These are phyloP conservation scores for Prunella fulvescens DNA, from an alignment of 2,113 vertebrate genomes.

Conservation along the genomic window DNA sequence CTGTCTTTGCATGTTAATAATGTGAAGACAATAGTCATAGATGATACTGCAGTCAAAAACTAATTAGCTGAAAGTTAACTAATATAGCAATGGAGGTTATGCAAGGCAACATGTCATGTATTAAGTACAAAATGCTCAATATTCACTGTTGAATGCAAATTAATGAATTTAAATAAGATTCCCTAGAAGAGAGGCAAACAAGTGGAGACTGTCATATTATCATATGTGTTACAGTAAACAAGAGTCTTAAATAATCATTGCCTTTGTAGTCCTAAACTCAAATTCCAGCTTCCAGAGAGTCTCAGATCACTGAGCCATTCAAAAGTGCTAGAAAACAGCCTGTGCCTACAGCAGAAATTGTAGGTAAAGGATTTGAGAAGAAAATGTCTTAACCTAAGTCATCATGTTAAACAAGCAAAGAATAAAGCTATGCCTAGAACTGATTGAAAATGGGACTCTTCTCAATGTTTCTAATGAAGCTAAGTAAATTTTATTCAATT, in stretches of 20 bases:
- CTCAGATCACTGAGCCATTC: not conserved
- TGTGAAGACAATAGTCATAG: not conserved
- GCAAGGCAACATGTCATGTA: not conserved
- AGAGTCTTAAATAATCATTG: not conserved
- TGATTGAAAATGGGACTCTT: not conserved
- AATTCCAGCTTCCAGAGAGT: not conserved
- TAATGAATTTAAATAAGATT: not conserved
- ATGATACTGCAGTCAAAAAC: not conserved
- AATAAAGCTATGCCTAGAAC: not conserved
- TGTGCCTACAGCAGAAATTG: not conserved
- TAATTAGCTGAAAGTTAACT: not conserved
- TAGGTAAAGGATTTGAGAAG: not conserved
- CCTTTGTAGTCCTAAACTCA: not conserved
- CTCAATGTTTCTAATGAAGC: not conserved
- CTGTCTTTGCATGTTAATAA: not conserved
- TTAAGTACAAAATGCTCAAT: not conserved
- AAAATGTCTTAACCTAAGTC: not conserved
- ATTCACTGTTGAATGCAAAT: not conserved
- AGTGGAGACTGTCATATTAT: not conserved
- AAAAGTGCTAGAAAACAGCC: not conserved
- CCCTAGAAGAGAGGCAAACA: not conserved
- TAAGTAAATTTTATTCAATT: not conserved
- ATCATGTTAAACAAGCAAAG: not conserved
- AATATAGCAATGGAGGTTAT: not conserved
- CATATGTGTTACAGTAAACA: not conserved